These are phyloP conservation scores for Timandra comae DNA, from an alignment of 2,888 invertebrate species.

Conservation along the genomic window DNA sequence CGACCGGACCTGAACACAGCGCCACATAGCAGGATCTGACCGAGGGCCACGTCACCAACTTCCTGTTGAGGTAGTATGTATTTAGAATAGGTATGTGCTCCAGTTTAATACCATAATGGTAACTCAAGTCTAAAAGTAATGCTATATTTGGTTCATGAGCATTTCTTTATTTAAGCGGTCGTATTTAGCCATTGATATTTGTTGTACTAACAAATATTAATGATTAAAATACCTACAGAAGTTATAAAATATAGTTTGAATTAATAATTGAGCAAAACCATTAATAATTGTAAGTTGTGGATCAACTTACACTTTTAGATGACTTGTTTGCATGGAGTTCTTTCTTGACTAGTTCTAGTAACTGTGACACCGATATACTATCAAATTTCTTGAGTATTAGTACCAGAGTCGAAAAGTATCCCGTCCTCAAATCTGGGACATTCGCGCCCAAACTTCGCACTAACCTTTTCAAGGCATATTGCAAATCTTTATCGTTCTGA, in stretches of 20 bases:
- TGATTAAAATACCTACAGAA: too few relatives aligned
- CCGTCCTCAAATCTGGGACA: slow-evolving; percentile 78
- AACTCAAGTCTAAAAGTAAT: too few relatives aligned
- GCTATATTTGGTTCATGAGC: too few relatives aligned
- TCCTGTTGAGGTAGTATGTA: slow-evolving; percentile 78
- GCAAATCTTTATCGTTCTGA: slow-evolving; percentile 78
- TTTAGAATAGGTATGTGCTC: too few relatives aligned
- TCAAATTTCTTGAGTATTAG: slow-evolving; percentile 72
- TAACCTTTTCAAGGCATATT: slow-evolving; percentile 81
- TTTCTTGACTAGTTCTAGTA: slow-evolving; percentile 78
- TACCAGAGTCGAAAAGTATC: slow-evolving; percentile 83
- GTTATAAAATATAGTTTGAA: too few relatives aligned
- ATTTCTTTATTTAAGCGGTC: too few relatives aligned
- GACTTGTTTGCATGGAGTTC: slow-evolving; percentile 80
- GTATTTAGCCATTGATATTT: too few relatives aligned
- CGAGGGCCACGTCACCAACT: slow-evolving; percentile 83
- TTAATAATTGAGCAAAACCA: too few relatives aligned
- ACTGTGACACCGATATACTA: slow-evolving; percentile 63
- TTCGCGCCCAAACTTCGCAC: slow-evolving; percentile 85
- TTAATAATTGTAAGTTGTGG: too few relatives aligned
- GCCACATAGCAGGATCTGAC: slow-evolving; percentile 83
- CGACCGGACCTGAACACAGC: slow-evolving; percentile 81
- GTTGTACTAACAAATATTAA: too few relatives aligned
- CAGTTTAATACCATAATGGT: too few relatives aligned
- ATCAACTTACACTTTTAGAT: slow-evolving; percentile 83